Conservation (phyloP, 2,888 invertebrate genomes). For the Lithophane socia region DNA sequence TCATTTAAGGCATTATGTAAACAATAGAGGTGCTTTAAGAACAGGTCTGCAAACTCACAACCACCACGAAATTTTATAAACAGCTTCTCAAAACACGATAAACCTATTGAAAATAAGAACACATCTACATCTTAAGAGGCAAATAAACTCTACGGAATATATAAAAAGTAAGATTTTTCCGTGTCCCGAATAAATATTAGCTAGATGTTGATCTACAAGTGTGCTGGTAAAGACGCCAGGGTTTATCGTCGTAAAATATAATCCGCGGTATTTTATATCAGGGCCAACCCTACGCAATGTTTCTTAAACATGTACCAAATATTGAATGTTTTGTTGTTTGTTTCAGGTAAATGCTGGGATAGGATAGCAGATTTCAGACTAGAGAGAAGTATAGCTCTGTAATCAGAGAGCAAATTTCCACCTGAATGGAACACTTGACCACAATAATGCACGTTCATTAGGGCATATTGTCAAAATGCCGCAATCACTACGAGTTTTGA, state of each 20-base stretch:
- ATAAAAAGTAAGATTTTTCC: conserved; percentile 64
- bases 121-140: conserved; percentile 57
- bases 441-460: neutral
- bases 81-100: conserved; percentile 40
- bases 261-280: conserved; percentile 63
- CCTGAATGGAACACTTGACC: neutral
- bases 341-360: conserved; percentile 65
- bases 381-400: conserved; percentile 21
- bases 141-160: conserved; percentile 64
- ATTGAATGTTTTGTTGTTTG: conserved; percentile 61
- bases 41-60: neutral
- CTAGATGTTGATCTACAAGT: conserved; percentile 67
- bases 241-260: conserved; percentile 63
- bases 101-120: conserved; percentile 60
- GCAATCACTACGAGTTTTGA: neutral
- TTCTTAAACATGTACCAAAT: conserved; percentile 60
- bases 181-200: conserved; percentile 67
- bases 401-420: neutral
- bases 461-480: neutral
- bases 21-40: neutral
- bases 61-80: neutral
- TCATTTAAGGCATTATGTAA: neutral
- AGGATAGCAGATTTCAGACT: conserved; percentile 19
- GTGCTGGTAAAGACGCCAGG: conserved; percentile 62
- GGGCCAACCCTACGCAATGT: conserved; percentile 56